Base-by-base conservation (phyloP, 2,888 invertebrate species). In the Eupithecia subfuscata region DNA sequence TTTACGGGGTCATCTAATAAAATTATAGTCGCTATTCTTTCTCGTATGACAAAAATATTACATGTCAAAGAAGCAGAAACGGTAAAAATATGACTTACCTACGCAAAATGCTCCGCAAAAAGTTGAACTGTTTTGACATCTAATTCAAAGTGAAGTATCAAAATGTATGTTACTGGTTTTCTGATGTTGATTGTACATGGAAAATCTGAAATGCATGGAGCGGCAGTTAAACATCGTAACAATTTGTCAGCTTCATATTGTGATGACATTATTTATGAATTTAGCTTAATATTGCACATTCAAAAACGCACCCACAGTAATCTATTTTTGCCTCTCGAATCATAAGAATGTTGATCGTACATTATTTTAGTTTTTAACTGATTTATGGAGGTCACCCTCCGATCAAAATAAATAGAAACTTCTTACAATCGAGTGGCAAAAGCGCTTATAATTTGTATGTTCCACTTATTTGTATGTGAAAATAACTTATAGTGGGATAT, bases 241-340 rank as follows among this genome's bases (percentile, higher is more conserved):
- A 5, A 60, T 60, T 25, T 60, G 40, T 69, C 69, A 43, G 16
- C 43, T 56, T 25, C 64, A 40, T 45, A 43, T 43, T 67, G 43
- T 48, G 5, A 12, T 72, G 69, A 72, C 64, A 52, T 52, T 65
- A 72, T 72, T 72, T 72, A 75, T 69, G 64, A 72, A 43, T 16
- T 69, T 43, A 12, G 63, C 40, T 22, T 25, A 74, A 74, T 56
- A 56, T 60, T 60, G 25, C 22, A 43, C 16, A 64, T 34, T 64
- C 18, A 25, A 22, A 60, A 64, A 64, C 64, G 30, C 34, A 18
- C 64, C 30, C 34, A 34, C 64, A 18, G 64, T 60, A 25, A 60
- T 34, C 64, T 64, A 34, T 34, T 64, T 64, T 34, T 18, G 34
- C 16, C 8, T 64, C 18, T 64, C 18, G 64, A 25, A 34, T 63